Evolutionary conservation across 2,797 vertebrate species (phyloP), one percentile per base, ranked within the genome.

Genomic region (Myotis myotis): DNA sequence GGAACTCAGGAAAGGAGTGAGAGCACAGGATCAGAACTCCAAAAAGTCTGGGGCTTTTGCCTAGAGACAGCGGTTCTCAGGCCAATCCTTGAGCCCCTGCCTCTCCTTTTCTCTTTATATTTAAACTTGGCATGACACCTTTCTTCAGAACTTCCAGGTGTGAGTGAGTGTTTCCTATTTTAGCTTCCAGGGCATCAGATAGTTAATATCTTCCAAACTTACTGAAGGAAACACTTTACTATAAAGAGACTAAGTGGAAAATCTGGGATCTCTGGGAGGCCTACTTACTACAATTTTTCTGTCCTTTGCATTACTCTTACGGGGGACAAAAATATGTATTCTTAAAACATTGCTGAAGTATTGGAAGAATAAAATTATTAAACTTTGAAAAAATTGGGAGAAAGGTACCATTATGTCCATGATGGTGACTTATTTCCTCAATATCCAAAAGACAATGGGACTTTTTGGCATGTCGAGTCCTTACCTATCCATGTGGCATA

Each of bases 131-230:
- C 3, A 4, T 36, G 60, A 76, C 12, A 82, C 30, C 8, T 28
- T 80, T 36, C 53, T 94, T 82, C 20, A 92, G 75, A 93, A 74
- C 4, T 60, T 81, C 78, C 38, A 81, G 36, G 47, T 51, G 7
- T 36, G 19, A 68, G 4, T 38, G 25, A 71, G n/a, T 3, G 6
- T 74, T 93, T 75, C 53, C 33, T 23, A 57, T 41, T 90, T 94
- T 93, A 92, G 44, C 25, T 71, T 68, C n/a, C 64, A 90, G 38
- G 23, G 2, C 12, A 62, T 41, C n/a, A 62, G 23, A 49, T 81
- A 10, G 44, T 64, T 92, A 85, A 70, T n/a, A 64, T 79, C 44
- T 96, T 91, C 33, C 47, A 87, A 66, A 68, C 53, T 86, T 92
- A 80, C 64, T 79, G 17, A 78, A 53, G 9, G 41, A 22, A 72